Conservation (phyloP, 2,113 vertebrate genomes). For the Scophthalmus maximus region DNA sequence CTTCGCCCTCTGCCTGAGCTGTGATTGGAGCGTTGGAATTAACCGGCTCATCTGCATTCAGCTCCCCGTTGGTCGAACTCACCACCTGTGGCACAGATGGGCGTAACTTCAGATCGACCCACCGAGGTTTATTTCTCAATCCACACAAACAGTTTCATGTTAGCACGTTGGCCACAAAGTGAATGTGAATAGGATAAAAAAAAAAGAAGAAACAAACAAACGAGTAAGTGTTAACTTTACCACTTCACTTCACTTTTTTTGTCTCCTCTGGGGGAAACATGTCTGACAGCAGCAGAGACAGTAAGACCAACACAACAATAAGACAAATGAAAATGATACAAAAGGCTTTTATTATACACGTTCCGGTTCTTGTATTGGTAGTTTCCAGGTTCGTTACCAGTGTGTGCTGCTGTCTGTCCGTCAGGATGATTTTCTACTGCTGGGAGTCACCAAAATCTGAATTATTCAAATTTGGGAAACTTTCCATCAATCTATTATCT, state of each 20-base stretch:
- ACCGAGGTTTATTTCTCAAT: background rate
- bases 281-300: background rate
- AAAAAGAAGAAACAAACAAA: background rate
- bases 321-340: background rate
- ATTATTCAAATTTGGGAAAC: background rate
- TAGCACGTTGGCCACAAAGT: background rate
- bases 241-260: background rate
- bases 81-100: constrained; percentile 89
- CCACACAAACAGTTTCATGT: background rate
- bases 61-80: constrained; percentile 97
- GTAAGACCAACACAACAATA: constrained; percentile 10
- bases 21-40: constrained; percentile 95
- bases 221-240: background rate
- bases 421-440: background rate
- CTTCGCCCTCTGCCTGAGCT: constrained; percentile 95
- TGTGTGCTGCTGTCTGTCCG: background rate
- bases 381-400: background rate
- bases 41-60: constrained; percentile 93
- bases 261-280: background rate
- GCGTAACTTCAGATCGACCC: constrained; percentile 27
- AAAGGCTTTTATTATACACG: too few species aligned
- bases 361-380: too few species aligned
- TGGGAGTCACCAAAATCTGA: background rate
- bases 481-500: too few species aligned
- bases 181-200: background rate